These are phyloP conservation scores for Phaonia tiefii DNA, from an alignment of 2,888 invertebrate species.

Conservation along the genomic window DNA sequence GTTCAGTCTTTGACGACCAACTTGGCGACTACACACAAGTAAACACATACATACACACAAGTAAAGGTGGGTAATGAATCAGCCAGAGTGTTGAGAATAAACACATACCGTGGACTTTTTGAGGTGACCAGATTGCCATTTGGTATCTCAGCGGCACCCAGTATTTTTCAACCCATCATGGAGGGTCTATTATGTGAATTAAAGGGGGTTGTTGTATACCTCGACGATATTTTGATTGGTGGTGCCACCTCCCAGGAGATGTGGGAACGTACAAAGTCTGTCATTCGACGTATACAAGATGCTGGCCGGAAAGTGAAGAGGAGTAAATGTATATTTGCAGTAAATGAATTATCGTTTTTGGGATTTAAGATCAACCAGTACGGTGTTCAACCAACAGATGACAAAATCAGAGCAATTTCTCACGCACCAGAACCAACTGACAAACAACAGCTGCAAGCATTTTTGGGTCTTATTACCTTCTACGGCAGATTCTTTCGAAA, in stretches of 20 bases:
- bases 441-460: conserved; percentile 30
- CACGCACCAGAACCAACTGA: conserved; percentile 31
- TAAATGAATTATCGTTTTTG: conserved; percentile 38
- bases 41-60: no score
- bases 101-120: conserved; percentile 40
- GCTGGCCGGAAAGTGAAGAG: conserved; percentile 19
- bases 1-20: conserved; percentile 11
- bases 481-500: conserved; percentile 28
- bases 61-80: no score
- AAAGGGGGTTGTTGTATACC: no score
- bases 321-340: conserved; percentile 40
- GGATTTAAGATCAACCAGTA: conserved; percentile 26
- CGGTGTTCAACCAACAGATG: conserved; percentile 37
- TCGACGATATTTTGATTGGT: conserved; percentile 53
- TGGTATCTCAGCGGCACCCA: conserved; percentile 50
- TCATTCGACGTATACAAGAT: conserved; percentile 15
- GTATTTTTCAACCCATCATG: conserved; percentile 57
- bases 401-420: conserved; percentile 44
- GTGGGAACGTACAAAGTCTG: conserved; percentile 14
- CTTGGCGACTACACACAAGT: conserved; percentile 7
- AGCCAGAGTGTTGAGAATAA: no score
- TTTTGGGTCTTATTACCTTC: conserved; percentile 36
- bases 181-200: conserved; percentile 37
- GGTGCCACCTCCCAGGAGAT: conserved; percentile 23
- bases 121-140: no score